phyloP scores from a whole-genome alignment of 2,888 invertebrate genomes.

The Xiphydria camelus region DNA sequence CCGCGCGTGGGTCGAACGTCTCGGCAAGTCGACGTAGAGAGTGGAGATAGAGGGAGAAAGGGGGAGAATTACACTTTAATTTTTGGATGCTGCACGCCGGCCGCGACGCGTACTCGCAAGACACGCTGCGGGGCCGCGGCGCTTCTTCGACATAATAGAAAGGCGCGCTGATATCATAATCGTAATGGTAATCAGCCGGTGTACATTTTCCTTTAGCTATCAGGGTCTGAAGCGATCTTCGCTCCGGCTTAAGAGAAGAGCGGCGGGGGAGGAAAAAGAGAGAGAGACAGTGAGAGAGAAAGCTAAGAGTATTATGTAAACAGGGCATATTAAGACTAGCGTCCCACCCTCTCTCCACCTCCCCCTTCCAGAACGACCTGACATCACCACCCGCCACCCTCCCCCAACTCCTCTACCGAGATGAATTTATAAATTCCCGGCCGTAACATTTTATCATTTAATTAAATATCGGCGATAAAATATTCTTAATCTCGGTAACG shows the following conservation, averaged over 20 bases:
- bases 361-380: not conserved
- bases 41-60: constrained; percentile 17
- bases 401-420: constrained; percentile 12
- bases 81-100: constrained; percentile 19
- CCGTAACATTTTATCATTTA: constrained; percentile 40
- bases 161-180: constrained; percentile 29
- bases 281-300: constrained; percentile 2
- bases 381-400: not conserved
- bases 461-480: constrained; percentile 48
- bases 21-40: constrained; percentile 1
- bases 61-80: constrained; percentile 28
- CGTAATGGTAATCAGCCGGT: constrained; percentile 30
- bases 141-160: constrained; percentile 25
- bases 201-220: constrained; percentile 28
- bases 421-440: constrained; percentile 36
- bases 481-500: constrained; percentile 41
- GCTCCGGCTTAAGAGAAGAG: constrained; percentile 10
- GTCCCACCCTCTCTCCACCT: constrained; percentile 11
- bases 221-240: constrained; percentile 18
- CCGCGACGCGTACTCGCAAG: constrained; percentile 8
- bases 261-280: constrained; percentile 1
- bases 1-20: constrained; percentile 2
- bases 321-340: constrained; percentile 18
- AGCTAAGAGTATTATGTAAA: constrained; percentile 23
- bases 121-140: constrained; percentile 9